Evolutionary conservation across 2,113 vertebrate species (phyloP).

Genomic region (Ochotona curzoniae): DNA sequence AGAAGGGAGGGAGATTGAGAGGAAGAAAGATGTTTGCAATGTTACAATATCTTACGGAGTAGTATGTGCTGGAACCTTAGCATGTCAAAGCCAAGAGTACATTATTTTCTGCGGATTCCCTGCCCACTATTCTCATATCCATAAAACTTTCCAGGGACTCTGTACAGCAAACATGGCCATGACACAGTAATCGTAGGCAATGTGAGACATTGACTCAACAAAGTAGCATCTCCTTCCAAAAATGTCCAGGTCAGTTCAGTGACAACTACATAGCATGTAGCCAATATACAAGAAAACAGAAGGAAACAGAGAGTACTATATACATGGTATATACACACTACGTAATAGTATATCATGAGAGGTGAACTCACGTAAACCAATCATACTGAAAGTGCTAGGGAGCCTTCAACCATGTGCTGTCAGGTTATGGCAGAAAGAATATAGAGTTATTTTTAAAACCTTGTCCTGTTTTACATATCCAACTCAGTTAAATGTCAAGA

Average conservation of each 20-base stretch:
- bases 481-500: constrained; percentile 40
- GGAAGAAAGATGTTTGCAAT: background rate
- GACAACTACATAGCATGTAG: constrained; percentile 1
- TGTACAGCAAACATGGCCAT: constrained; percentile 26
- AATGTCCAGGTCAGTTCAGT: constrained; percentile 4
- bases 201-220: background rate
- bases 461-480: constrained; percentile 1
- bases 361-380: constrained; percentile 18
- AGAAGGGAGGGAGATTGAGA: background rate
- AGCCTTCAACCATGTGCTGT: background rate
- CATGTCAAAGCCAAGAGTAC: constrained; percentile 10
- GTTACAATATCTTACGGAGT: background rate
- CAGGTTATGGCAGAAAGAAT: constrained; percentile 14
- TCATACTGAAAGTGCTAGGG: constrained; percentile 36
- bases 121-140: background rate
- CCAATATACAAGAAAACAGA: background rate
- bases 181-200: background rate
- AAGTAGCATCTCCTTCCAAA: constrained; percentile 31
- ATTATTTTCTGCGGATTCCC: constrained; percentile 8
- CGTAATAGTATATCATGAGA: background rate
- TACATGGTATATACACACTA: constrained; percentile 5
- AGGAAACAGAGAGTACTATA: background rate
- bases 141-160: background rate
- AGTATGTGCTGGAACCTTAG: background rate
- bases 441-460: constrained; percentile 45